phyloP scores from a whole-genome alignment of 2,888 invertebrate species.

The Drosophila borealis region DNA sequence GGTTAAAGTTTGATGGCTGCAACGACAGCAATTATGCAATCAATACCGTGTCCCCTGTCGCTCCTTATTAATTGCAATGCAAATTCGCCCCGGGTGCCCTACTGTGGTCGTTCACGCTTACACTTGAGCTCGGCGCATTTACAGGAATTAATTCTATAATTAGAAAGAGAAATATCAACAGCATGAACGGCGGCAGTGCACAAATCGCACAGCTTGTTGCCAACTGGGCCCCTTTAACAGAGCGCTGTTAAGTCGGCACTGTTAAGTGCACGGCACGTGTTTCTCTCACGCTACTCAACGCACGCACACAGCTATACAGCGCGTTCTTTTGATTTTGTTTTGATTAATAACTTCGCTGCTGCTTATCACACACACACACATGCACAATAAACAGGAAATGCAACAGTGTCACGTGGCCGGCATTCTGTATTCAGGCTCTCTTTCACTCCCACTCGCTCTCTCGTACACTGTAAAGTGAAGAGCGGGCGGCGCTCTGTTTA shows the following conservation, averaged over 20 bases:
- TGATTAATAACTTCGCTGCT: conserved; percentile 79
- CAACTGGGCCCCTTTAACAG: conserved; percentile 54
- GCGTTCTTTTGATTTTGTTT: conserved; percentile 77
- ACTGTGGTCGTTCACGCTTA: neutral
- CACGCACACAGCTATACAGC: conserved; percentile 54
- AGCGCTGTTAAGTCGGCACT: conserved; percentile 57
- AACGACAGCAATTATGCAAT: neutral
- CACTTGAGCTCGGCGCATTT: neutral
- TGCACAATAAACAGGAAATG: conserved; percentile 48
- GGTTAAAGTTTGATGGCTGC: conserved; percentile 18
- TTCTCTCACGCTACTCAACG: conserved; percentile 71
- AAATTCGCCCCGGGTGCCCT: neutral
- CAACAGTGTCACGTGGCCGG: conserved; percentile 81
- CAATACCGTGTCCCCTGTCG: conserved; percentile 2
- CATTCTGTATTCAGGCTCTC: conserved; percentile 25
- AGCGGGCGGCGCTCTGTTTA: conserved; percentile 63
- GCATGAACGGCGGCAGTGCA: neutral
- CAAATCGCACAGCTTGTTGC: conserved; percentile 52
- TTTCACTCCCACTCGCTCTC: conserved; percentile 15
- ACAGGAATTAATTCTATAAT: conserved; percentile 39
- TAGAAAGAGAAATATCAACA: conserved; percentile 15
- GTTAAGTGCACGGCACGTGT: conserved; percentile 76
- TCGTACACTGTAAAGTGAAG: conserved; percentile 35
- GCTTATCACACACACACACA: conserved; percentile 54
- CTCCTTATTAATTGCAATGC: conserved; percentile 10